A percentile compares a stretch with the other conserved stretches of the same genome.
Conservation (phyloP, 2,797 vertebrate species). For the Mallotus villosus region DNA sequence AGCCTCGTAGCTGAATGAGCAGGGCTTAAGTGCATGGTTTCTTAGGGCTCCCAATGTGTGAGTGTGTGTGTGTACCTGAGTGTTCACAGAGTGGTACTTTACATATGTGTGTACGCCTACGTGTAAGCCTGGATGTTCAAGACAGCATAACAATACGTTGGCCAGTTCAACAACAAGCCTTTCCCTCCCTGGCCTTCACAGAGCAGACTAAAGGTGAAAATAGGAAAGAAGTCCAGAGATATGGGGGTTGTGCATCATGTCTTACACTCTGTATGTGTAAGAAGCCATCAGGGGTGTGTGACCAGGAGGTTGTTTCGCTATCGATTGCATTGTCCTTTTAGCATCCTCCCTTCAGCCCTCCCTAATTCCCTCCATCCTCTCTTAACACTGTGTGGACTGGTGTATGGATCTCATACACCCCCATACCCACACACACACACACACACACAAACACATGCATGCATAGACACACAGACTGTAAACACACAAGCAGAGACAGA, state of each 20-base stretch:
- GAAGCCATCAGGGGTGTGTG: background rate
- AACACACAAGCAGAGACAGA: background rate
- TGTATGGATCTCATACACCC: background rate
- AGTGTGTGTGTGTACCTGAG: background rate
- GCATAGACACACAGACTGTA: background rate
- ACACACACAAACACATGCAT: background rate
- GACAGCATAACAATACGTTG: no score
- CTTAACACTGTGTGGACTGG: background rate
- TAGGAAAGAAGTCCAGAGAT: background rate
- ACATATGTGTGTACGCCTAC: conserved; percentile 3
- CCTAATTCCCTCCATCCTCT: background rate
- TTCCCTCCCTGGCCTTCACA: no score
- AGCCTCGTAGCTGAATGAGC: conserved; percentile 15
- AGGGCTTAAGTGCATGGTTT: conserved; percentile 14
- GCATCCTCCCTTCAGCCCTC: background rate
- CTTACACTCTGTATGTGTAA: background rate
- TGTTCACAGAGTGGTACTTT: background rate
- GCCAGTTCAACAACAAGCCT: no score
- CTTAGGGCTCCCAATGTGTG: background rate
- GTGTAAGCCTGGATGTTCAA: conserved; percentile 1
- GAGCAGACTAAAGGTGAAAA: no score
- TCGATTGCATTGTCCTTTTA: conserved; percentile 1
- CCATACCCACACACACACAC: background rate
- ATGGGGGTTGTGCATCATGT: background rate
- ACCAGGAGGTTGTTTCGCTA: background rate